Evolutionary conservation across 2,797 vertebrate genomes (phyloP), one percentile per base, ranked within the genome.

Genomic region (Gouania willdenowi): DNA sequence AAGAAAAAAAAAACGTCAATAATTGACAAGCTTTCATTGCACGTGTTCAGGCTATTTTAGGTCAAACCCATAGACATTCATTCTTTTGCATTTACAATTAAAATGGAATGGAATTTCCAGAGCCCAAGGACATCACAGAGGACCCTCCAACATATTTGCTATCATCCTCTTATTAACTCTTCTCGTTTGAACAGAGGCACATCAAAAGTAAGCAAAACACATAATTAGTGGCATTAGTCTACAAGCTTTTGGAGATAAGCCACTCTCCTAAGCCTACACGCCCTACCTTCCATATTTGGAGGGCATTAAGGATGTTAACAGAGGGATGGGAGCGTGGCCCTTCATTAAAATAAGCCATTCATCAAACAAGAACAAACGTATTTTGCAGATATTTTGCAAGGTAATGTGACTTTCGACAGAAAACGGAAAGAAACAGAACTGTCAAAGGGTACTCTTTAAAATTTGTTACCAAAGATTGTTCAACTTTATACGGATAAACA

Each of bases 151-250:
- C 75, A 86, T 86, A 78, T 83, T 82, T 79, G 73, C 78, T 75
- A 47, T 82, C 74, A 84, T 85, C 79, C 71, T 81, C 75, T 83
- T 85, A 81, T 82, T 82, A 85, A 81, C 79, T 67, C 71, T 65
- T 65, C 64, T 27, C 71, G 77, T 84, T 82, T 81, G 77, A 87
- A 85, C 82, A 88, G 85, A 84, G 67, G 74, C 58, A 79, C 77
- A 86, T 92, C 82, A 71, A 45, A 90, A 88, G 83, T 79, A 87
- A 81, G 84, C 82, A 91, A 93, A 92, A 89, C 72, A 85, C 87
- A 89, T 90, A 92, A 94, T 94, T 91, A 89, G 86, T 82, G 79
- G 85, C 77, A 89, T 90, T 90, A 89, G 88, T 89, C 86, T 87
- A 87, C 79, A 88, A 90, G 77, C 79, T 87, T 84, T 90, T 89